Base-by-base conservation (phyloP, 2,797 vertebrate genomes). In the Mastacembelus armatus region DNA sequence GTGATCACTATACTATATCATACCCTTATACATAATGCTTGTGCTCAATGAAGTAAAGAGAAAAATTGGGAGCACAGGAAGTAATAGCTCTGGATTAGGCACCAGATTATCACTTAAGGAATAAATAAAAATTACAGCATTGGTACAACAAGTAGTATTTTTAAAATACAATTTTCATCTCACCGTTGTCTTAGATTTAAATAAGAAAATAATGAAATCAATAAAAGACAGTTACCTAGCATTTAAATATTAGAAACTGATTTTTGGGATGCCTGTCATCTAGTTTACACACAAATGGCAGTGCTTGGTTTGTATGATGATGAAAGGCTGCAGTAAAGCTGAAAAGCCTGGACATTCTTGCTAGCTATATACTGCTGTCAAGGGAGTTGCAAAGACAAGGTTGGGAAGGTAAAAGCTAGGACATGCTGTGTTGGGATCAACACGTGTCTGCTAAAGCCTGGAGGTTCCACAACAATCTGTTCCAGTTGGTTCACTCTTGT, bases 391-490 rank as follows among this genome's bases (percentile, higher is more conserved):
- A 58, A 75, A 77, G 68, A 71, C 30, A 44, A 57, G 56, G 69
- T 60, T 76, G 80, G 76, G 65, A 85, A 85, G 84, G 84, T 87
- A 90, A 89, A 89, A 89, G 88, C 51, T 58, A 82, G 84, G 84
- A 78, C 88, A 85, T 45, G 76, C 84, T 87, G 87, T 77, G 74
- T 81, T 60, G 71, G 59, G 89, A 89, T 92, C 91, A 92, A 94
- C 93, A 93, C 75, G 85, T 93, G 92, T 90, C 87, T 76, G 78
- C 60, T 27, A 81, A 91, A 92, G 89, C 90, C 91, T 87, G 83
- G 87, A 92, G 88, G 88, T 89, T 93, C 86, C 85, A 75, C 85
- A 83, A 90, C 91, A 91, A 91, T 93, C 88, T 93, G 88, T 91
- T 92, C 91, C 86, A 91, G 83, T 90, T 86, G 89, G 87, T 91